phyloP scores from a whole-genome alignment of 1,140 invertebrate species.

The Tribolium madens region DNA sequence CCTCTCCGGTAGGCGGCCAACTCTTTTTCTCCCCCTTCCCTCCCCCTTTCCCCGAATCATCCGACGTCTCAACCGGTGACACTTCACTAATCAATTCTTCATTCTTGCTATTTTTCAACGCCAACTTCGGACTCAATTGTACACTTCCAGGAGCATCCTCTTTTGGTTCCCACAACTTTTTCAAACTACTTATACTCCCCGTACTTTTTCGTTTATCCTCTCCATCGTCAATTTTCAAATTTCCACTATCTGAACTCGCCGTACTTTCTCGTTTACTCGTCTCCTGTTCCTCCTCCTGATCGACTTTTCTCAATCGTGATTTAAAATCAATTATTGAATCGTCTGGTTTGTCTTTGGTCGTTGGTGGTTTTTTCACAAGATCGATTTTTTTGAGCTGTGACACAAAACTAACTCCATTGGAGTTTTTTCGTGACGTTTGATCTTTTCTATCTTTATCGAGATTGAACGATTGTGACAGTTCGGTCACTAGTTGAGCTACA shows the following conservation, averaged over 20 bases:
- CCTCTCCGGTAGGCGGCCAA: slow-evolving; percentile 70
- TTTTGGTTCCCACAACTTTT: slow-evolving; percentile 91
- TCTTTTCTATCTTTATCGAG: slow-evolving; percentile 63
- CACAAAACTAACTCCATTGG: slow-evolving; percentile 57
- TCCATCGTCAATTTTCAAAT: slow-evolving; percentile 71
- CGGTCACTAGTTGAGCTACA: slow-evolving; percentile 82
- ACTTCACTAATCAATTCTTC: slow-evolving; percentile 59
- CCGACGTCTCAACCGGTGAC: slow-evolving; percentile 58
- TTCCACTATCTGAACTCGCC: slow-evolving; percentile 63
- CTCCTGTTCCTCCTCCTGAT: slow-evolving; percentile 63
- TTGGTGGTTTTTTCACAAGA: slow-evolving; percentile 54
- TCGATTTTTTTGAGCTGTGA: slow-evolving; percentile 63
- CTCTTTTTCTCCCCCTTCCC: slow-evolving; percentile 68
- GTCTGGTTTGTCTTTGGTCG: slow-evolving; percentile 61
- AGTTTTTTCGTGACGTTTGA: slow-evolving; percentile 5
- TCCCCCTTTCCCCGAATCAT: slow-evolving; percentile 64
- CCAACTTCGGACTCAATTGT: slow-evolving; percentile 75
- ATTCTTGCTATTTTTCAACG: slow-evolving; percentile 66
- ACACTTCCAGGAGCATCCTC: slow-evolving; percentile 65
- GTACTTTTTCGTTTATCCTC: slow-evolving; percentile 92
- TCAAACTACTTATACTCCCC: slow-evolving; percentile 92
- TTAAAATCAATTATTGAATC: slow-evolving; percentile 84
- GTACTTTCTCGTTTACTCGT: slow-evolving; percentile 64
- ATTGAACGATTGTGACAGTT: slow-evolving; percentile 75
- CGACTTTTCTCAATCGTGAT: slow-evolving; percentile 85